Base-by-base conservation (phyloP, 1,140 invertebrate species). In the Drosophila orosa region DNA sequence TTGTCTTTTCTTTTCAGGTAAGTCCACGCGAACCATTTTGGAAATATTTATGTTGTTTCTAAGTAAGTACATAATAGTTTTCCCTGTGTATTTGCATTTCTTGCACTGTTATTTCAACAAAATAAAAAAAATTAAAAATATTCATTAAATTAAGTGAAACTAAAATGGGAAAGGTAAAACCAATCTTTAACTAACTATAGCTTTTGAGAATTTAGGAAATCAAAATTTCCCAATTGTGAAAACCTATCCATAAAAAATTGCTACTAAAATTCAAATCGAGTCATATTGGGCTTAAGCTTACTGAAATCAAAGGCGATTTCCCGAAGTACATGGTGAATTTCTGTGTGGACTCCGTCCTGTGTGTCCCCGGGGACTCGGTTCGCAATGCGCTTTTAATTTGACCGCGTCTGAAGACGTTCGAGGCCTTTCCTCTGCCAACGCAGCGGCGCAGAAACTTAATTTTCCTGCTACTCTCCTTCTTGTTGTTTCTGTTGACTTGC, bases 371-470 rank as follows among this genome's bases (percentile, higher is more conserved):
- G 40, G 9, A 2, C 19, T 5, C 31, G 45, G 45, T 71, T 82
- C 59, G 71, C 80, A 75, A 79, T 79, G 75, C 71, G 61, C 71
- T 84, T 83, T 83, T 84, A 83, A 83, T 83, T 83, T 83, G 80
- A 76, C 74, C 79, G 74, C 79, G 74, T 82, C 79, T 82, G 74
- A 68, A 39, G 65, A 56, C 45, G 74, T 83, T 71, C 60, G 74
- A 74, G 54, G 58, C 55, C 56, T 79, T 83, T 71, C 57, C 80
- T 79, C 72, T 79, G 80, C 80, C 76, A 76, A 62, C 65, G 65
- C 80, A 83, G 25, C 80, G 72, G 80, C 71, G 80, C 80, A 83
- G 80, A 83, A 83, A 83, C 80, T 83, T 84, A 84, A 84, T 84
- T 84, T 84, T 67, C 54, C 69, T 62, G 48, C 62, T 57, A 55